These are phyloP conservation scores for Carposina sasakii DNA, from an alignment of 1,140 invertebrate species.

Conservation along the genomic window DNA sequence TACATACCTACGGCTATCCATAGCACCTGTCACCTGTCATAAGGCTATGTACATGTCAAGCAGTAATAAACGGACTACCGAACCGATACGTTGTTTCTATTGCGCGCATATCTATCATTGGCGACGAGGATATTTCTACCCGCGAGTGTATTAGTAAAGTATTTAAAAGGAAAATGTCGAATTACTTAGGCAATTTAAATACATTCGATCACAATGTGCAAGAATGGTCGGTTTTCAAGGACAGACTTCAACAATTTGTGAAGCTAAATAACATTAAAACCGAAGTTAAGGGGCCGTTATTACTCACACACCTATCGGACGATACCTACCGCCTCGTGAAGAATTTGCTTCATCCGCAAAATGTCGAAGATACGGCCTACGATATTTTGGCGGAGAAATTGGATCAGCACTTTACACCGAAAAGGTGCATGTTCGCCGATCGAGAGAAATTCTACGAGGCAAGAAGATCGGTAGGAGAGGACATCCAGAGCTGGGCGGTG, in stretches of 20 bases:
- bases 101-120: background rate
- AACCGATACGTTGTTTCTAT: background rate
- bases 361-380: background rate
- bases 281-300: background rate
- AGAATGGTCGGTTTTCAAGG: background rate
- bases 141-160: background rate
- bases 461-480: background rate
- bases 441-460: slow-evolving; percentile 5
- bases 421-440: slow-evolving; percentile 3
- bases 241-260: background rate
- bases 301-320: slow-evolving; percentile 6
- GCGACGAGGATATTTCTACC: background rate
- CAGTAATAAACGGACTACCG: no score
- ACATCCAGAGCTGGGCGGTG: slow-evolving; percentile 1
- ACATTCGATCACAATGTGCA: background rate
- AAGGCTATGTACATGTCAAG: no score
- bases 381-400: background rate
- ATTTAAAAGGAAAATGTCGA: background rate
- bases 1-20: no score
- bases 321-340: background rate
- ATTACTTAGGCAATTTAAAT: background rate
- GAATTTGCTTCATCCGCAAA: background rate
- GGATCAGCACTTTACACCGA: slow-evolving; percentile 5
- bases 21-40: no score
- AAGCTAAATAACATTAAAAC: background rate